phyloP scores from a whole-genome alignment of 2,888 invertebrate species.

The Mimumesa dahlbomi region DNA sequence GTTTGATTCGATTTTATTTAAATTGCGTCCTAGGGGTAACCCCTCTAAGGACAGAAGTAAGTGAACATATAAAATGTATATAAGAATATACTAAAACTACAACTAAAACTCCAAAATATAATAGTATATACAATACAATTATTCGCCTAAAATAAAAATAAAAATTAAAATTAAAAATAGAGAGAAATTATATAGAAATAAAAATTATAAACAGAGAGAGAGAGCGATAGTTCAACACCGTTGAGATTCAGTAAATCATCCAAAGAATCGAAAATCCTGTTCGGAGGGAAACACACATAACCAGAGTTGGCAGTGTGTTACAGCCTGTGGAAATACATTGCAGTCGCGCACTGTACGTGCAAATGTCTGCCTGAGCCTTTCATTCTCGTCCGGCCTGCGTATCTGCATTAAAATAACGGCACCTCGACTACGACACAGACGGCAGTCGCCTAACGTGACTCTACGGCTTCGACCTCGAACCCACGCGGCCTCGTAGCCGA shows the following conservation, averaged over 20 bases:
- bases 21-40: too few species aligned
- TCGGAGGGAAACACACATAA: background rate
- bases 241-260: background rate
- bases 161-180: too few species aligned
- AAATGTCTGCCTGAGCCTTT: slow-evolving; percentile 65
- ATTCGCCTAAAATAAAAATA: too few species aligned
- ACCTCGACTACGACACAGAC: slow-evolving; percentile 64
- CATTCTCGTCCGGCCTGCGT: slow-evolving; percentile 64
- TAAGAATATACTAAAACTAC: too few species aligned
- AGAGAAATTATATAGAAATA: too few species aligned
- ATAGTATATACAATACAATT: too few species aligned
- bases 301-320: slow-evolving; percentile 19
- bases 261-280: background rate
- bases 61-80: too few species aligned
- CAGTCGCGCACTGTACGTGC: slow-evolving; percentile 43
- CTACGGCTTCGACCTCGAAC: slow-evolving; percentile 66
- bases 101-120: too few species aligned
- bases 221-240: too few species aligned
- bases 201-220: too few species aligned
- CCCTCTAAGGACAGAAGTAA: too few species aligned
- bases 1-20: too few species aligned
- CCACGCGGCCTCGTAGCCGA: slow-evolving; percentile 58
- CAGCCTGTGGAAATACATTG: slow-evolving; percentile 20
- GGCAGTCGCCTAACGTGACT: slow-evolving; percentile 63
- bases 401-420: slow-evolving; percentile 69